phyloP scores from a whole-genome alignment of 2,113 vertebrate genomes.

The Sturnira hondurensis region DNA sequence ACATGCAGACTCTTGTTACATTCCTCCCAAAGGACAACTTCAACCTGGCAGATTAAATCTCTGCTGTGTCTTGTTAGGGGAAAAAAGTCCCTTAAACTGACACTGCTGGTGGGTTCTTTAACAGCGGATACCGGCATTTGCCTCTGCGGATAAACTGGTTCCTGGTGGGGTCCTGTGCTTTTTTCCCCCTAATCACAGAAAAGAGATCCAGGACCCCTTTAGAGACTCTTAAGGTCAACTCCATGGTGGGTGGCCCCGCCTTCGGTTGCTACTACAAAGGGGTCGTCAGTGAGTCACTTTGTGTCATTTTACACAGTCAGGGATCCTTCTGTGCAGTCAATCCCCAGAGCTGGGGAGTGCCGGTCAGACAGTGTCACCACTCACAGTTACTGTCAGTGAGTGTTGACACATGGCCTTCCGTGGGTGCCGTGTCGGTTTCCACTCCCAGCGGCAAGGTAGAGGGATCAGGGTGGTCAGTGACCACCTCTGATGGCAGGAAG shows the following conservation, averaged over 20 bases:
- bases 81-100: rapidly evolving
- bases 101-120: background rate
- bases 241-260: background rate
- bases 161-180: background rate
- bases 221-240: background rate
- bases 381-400: background rate
- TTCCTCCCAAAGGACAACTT: slow-evolving; percentile 7
- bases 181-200: background rate
- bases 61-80: background rate
- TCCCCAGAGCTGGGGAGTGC: background rate
- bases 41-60: background rate
- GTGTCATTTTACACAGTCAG: background rate
- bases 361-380: background rate
- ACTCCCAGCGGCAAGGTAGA: background rate
- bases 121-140: background rate
- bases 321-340: background rate
- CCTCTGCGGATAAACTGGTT: background rate
- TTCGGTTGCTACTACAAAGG: background rate
- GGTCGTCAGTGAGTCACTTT: background rate
- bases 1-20: background rate
- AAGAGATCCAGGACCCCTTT: background rate
- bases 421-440: background rate
- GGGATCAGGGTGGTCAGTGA: background rate
- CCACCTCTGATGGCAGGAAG: background rate
- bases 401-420: background rate